Base-by-base conservation (phyloP, 2,797 vertebrate genomes). In the Micrastur ruficollis region DNA sequence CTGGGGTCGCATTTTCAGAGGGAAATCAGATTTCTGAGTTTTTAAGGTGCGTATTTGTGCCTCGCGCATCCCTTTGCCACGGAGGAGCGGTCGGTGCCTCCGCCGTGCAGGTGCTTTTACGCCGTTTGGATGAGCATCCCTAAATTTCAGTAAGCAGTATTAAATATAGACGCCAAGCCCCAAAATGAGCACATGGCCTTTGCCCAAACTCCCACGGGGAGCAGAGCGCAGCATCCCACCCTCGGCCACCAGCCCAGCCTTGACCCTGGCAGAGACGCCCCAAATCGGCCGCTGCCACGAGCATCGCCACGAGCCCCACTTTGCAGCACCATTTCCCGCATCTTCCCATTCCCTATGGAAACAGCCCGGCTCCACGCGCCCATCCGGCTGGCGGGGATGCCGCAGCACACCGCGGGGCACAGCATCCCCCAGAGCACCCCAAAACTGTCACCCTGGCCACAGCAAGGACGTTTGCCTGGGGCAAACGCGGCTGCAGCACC, bases 211-310 rank as follows among this genome's bases (percentile, higher is more conserved):
- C 71, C 71, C 38, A 1, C 0, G 3, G n/a, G 52, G 23, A 40
- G 42, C 5, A 5, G 47, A 61, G 72, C 50, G 17, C 61, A 47
- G 52, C 40, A 71, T 90, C 38, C 27, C 62, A 31, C 31, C 27
- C 89, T 44, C 5, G 0, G 29, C 66, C 73, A 5, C 2, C 0
- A 3, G 52, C 10, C 47, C 52, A 2, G 34, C 13, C 79, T 53
- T 5, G 19, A 31, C 11, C 49, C 49, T 5, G 79, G 23, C 29
- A 8, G 8, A 13, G 31, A 7, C 0, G 5, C 4, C 4, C 22
- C n/a, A 1, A 70, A 73, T 0, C 0, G 1, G 27, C 11, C 25
- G 0, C 59, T 0, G 0, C 9, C 14, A 0, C 8, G 29, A 31
- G 14, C 86, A 36, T 4, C 72, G 1, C 62, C 12, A 0, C 0